A percentile compares a stretch with the other conserved stretches of the same genome.
phyloP scores from a whole-genome alignment of 2,113 vertebrate genomes.

The Lanius collurio region DNA sequence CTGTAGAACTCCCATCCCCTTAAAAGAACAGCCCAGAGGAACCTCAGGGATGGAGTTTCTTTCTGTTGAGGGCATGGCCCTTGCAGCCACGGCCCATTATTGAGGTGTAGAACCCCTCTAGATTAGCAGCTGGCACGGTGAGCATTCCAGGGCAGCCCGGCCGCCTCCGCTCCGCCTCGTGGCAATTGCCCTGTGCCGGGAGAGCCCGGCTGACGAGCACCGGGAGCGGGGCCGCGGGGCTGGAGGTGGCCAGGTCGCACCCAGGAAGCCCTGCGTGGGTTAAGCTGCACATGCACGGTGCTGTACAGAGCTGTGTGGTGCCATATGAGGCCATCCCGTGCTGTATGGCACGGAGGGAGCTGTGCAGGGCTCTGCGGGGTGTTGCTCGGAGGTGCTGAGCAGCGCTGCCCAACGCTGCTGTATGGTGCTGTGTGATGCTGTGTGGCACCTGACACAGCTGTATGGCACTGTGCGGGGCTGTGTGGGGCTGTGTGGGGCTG shows the following conservation, averaged over 20 bases:
- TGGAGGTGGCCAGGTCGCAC: fast-evolving
- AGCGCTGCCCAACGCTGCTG: not conserved
- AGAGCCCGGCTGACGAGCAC: fast-evolving
- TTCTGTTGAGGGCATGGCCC: not conserved
- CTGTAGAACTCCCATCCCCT: not conserved
- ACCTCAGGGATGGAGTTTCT: not conserved
- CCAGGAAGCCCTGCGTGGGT: fast-evolving
- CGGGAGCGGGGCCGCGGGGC: fast-evolving
- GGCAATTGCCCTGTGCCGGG: not conserved
- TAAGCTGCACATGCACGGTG: fast-evolving
- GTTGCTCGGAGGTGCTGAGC: not conserved
- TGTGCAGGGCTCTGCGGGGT: fast-evolving
- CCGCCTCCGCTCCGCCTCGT: fast-evolving
- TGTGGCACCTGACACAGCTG: fast-evolving
- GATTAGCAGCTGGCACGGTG: not conserved
- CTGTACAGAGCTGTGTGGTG: not conserved
- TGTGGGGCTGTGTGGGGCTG: not conserved
- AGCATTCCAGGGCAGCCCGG: not conserved
- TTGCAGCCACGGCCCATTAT: not conserved
- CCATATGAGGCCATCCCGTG: fast-evolving
- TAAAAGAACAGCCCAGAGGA: not conserved
- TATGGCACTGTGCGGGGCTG: not conserved
- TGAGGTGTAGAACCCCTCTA: not conserved
- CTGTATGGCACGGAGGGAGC: not conserved
- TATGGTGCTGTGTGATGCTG: fast-evolving